phyloP scores from a whole-genome alignment of 2,797 vertebrate species.

The Enteromius fasciolatus region DNA sequence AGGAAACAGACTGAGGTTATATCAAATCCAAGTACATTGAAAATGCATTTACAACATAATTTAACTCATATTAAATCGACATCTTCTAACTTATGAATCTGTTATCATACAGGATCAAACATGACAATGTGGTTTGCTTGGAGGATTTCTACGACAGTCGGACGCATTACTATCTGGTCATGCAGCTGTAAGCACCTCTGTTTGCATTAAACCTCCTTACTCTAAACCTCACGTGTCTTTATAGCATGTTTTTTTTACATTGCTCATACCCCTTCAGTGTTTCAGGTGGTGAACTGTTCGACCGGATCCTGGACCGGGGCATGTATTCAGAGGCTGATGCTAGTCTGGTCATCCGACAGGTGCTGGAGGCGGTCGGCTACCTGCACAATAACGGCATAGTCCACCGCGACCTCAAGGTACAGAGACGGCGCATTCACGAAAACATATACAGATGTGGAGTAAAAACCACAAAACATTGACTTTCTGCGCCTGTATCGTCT shows the following conservation, averaged over 20 bases:
- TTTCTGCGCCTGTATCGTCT: not conserved
- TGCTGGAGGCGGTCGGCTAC: slow-evolving; percentile 90
- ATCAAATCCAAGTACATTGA: not conserved
- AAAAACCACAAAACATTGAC: not conserved
- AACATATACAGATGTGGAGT: not conserved
- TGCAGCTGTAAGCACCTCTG: slow-evolving; percentile 92
- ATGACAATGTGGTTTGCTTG: slow-evolving; percentile 92
- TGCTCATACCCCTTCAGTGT: slow-evolving; percentile 76
- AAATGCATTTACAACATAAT: not conserved
- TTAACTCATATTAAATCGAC: no score
- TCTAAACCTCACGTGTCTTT: not conserved
- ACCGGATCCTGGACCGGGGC: slow-evolving; percentile 94
- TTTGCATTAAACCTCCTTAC: not conserved
- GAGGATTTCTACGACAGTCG: slow-evolving; percentile 94
- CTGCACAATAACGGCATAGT: slow-evolving; percentile 91
- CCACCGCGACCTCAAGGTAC: slow-evolving; percentile 94
- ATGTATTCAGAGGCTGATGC: slow-evolving; percentile 95
- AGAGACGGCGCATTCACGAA: not conserved
- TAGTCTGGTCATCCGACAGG: slow-evolving; percentile 93
- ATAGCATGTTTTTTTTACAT: not conserved
- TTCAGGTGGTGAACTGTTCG: slow-evolving; percentile 95
- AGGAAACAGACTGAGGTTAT: not conserved
- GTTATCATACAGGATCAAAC: slow-evolving; percentile 84
- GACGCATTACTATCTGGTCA: slow-evolving; percentile 95
- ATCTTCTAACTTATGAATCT: not conserved